These are phyloP conservation scores for Sinhomidia bicolor DNA, from an alignment of 2,888 invertebrate genomes.

Conservation along the genomic window DNA sequence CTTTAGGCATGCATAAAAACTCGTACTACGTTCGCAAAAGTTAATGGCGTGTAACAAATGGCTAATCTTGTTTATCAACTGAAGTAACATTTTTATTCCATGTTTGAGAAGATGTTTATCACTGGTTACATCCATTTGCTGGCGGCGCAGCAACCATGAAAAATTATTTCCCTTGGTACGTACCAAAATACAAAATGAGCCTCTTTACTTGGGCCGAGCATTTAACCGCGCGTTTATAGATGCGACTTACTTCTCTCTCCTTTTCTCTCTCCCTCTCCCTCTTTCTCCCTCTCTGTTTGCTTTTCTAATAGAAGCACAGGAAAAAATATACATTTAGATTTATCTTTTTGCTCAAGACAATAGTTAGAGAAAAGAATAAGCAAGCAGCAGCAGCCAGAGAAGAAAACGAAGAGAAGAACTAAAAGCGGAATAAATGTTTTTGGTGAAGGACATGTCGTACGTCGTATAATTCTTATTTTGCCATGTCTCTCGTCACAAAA, in stretches of 20 bases:
- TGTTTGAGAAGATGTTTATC: constrained; percentile 46
- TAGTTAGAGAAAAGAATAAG: background rate
- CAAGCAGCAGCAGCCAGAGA: too few relatives aligned
- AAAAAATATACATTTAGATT: constrained; percentile 22
- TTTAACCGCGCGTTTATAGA: background rate
- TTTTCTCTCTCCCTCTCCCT: background rate
- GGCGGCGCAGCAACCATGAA: constrained; percentile 45
- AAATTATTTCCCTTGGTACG: constrained; percentile 30
- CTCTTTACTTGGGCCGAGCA: background rate
- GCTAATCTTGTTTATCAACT: constrained; percentile 64
- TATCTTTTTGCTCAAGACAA: constrained; percentile 21
- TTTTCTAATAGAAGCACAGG: background rate
- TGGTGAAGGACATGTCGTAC: constrained; percentile 25
- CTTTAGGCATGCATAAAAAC: background rate
- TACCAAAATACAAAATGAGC: constrained; percentile 17
- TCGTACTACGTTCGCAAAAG: constrained; percentile 37
- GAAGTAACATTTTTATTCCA: constrained; percentile 54
- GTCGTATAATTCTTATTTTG: constrained; percentile 25
- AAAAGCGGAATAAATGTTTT: background rate
- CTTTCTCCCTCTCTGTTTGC: background rate
- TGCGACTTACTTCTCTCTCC: background rate
- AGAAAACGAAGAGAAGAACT: too few relatives aligned
- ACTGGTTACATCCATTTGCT: constrained; percentile 43
- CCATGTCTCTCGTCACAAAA: constrained; percentile 14
- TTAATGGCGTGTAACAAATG: constrained; percentile 67